Evolutionary conservation across 2,888 invertebrate genomes (phyloP).

Genomic region (Drosophila fulvimacula): DNA sequence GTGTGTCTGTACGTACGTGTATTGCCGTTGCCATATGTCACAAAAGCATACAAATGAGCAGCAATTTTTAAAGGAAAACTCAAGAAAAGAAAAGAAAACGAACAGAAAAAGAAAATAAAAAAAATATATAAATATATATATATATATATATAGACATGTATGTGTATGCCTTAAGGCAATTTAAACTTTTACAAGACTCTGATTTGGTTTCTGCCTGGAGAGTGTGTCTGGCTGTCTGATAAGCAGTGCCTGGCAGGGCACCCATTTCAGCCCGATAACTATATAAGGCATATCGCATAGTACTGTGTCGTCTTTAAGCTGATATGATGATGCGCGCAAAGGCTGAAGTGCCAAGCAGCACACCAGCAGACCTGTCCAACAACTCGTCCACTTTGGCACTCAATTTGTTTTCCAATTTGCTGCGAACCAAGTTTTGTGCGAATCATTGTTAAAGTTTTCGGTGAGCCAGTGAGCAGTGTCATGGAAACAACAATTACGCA

Average conservation of each 20-base stretch:
- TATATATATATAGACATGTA: neutral
- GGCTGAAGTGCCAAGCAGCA: neutral
- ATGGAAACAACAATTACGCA: slow-evolving; percentile 44
- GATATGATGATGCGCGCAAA: neutral
- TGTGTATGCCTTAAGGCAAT: slow-evolving; percentile 36
- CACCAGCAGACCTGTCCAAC: neutral
- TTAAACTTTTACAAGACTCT: slow-evolving; percentile 35
- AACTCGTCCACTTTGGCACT: slow-evolving; percentile 27
- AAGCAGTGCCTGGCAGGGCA: neutral
- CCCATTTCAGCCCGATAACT: neutral
- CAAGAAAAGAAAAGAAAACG: slow-evolving; percentile 2
- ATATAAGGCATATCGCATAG: neutral
- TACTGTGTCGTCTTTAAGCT: slow-evolving; percentile 11
- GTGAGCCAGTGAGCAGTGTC: slow-evolving; percentile 1
- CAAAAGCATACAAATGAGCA: slow-evolving; percentile 68
- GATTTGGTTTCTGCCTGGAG: slow-evolving; percentile 26
- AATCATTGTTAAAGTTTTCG: slow-evolving; percentile 36
- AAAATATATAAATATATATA: too few relatives aligned
- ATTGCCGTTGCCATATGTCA: slow-evolving; percentile 34
- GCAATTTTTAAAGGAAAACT: slow-evolving; percentile 47
- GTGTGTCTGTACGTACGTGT: slow-evolving; percentile 14
- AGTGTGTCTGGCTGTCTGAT: slow-evolving; percentile 1
- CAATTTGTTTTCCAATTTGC: slow-evolving; percentile 50
- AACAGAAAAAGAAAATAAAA: neutral
- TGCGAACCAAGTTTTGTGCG: slow-evolving; percentile 23